Evolutionary conservation across 2,888 invertebrate species (phyloP), one percentile per base, ranked within the genome.

Genomic region (Steromphala cineraria): DNA sequence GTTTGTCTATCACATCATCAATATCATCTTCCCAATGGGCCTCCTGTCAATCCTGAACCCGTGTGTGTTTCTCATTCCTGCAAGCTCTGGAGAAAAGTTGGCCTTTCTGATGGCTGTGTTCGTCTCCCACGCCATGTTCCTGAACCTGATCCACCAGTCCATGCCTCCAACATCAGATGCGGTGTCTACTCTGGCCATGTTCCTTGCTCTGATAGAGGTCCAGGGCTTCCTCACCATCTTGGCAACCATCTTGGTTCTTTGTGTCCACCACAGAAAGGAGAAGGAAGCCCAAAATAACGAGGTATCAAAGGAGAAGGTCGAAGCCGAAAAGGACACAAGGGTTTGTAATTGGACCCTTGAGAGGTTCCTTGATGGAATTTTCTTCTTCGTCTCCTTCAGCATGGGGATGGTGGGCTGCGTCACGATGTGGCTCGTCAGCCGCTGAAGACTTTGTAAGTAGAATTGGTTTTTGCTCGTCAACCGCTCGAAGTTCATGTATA

Each of bases 211-310:
- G 21, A 46, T 53, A 8, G 53, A 53, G 53, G 53, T 53, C 21
- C 75, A 75, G 53, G 75, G 75, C 15, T 52, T 75, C 53, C 28
- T 75, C n/a, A 28, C 75, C n/a, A 75, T 75, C n/a, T 15, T 74
- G 17, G 74, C 74, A 13, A 31, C 74, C 74, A 46, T 74, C 74
- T 7, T n/a, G 1, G 36, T 46, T n/a, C 74, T 74, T 15, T 19
- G 46, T n/a, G 40, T 36, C 2, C 74, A 74, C 19, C 74, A 74
- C 74, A 24, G 62, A 17, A 62, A 62, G 62, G 62, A 24, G 62
- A 21, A 62, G 62, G 62, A 24, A 28, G 13, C 7, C 46, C 13
- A 1, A 13, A 28, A 62, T 0, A 28, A 62, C 24, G 13, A 19
- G 62, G 62, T n/a, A 4, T 17, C 13, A 10, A 62, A 62, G 62